Percentiles rank a stretch among this genome's conserved stretches.
These are phyloP conservation scores for Scyliorhinus canicula DNA, from an alignment of 2,797 vertebrate species.

Conservation along the genomic window DNA sequence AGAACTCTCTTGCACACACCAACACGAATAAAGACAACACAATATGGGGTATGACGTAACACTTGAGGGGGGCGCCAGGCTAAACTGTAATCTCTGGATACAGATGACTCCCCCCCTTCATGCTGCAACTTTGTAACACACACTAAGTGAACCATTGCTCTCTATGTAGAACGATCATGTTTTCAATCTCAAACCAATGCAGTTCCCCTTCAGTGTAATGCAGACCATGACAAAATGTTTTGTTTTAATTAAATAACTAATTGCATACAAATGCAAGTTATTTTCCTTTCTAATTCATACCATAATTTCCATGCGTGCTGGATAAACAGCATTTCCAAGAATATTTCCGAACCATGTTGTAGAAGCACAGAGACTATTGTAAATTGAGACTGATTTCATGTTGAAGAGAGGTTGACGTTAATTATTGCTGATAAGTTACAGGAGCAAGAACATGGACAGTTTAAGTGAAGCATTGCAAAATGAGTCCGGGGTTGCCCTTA, in stretches of 20 bases:
- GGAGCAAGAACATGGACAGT: background rate
- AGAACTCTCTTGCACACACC: background rate
- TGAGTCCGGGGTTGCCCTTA: background rate
- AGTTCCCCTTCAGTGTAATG: background rate
- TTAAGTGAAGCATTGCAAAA: background rate
- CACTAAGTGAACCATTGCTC: background rate
- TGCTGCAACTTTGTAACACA: background rate
- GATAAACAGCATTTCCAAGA: background rate
- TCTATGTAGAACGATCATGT: background rate
- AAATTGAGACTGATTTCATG: background rate
- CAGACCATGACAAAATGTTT: background rate
- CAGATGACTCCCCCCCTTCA: too few relatives aligned
- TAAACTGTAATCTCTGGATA: too few relatives aligned
- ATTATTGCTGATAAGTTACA: slow-evolving; percentile 20
- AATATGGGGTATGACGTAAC: background rate
- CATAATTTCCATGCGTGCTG: background rate
- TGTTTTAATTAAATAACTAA: slow-evolving; percentile 7
- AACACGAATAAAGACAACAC: background rate
- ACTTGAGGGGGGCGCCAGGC: background rate
- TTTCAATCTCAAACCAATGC: slow-evolving; percentile 18
- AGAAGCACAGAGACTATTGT: background rate
- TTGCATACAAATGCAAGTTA: background rate
- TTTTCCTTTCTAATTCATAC: background rate
- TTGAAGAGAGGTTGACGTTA: background rate
- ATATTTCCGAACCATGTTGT: background rate